Base-by-base conservation (phyloP, 2,888 invertebrate species). In the Papilio demoleus region DNA sequence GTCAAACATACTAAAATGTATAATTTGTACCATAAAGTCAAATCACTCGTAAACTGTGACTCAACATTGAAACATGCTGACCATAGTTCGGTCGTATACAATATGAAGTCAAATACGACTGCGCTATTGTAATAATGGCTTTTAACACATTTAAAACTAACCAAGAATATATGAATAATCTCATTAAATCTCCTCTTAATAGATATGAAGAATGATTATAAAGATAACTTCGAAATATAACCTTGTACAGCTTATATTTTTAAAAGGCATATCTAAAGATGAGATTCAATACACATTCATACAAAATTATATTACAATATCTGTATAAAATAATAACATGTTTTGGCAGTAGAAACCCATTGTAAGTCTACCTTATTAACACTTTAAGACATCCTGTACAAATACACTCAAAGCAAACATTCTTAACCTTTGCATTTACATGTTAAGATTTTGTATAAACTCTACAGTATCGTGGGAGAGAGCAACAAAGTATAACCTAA, bases 1-100 rank as follows among this genome's bases (percentile, higher is more conserved):
- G n/a, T n/a, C n/a, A n/a, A n/a, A n/a, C n/a, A n/a, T 50, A 24
- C 27, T n/a, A 50, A 50, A 50, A 50, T 50, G 50, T 50, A 47
- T 14, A n/a, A 50, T 50, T 27, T 50, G 24, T 50, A 27, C 8
- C 27, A 6, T 8, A 50, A 5, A 50, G 8, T 6, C n/a, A 8
- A 50, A 27, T 14, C 31, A n/a, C 27, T 53, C 14, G 8, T 8
- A 53, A 53, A 27, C 53, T 12, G 12, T 53, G 53, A 53, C 27
- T 53, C 53, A 53, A 53, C 53, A 3, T 14, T 53, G 27, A 53
- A 53, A n/a, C 24, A 56, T 31, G 53, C 53, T n/a, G 53, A n/a
- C 53, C 17, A 56, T 31, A 53, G 31, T n/a, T n/a, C n/a, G 53
- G n/a, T 56, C 31, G 22, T 22, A 27, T 12, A 17, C 24, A 56